A percentile compares a stretch with the other conserved stretches of the same genome.
These are phyloP conservation scores for Macrobrachium nipponense DNA, from an alignment of 1,140 invertebrate genomes.

Conservation along the genomic window DNA sequence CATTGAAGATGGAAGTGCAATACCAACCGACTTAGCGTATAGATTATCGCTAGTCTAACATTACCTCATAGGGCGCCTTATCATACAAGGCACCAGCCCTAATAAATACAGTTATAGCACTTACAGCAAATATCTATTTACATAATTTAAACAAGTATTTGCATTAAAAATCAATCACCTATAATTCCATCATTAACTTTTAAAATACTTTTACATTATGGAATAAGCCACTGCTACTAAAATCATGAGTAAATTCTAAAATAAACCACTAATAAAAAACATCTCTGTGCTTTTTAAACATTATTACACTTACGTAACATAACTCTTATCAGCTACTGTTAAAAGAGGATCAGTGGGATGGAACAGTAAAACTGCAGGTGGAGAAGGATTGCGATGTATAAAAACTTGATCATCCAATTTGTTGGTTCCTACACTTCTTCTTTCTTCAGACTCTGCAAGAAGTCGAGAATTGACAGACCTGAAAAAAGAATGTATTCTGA, in stretches of 20 bases:
- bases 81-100: no score
- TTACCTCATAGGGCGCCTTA: no score
- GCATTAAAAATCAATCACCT: no score
- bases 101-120: no score
- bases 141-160: no score
- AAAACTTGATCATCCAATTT: slow-evolving; percentile 86
- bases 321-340: slow-evolving; percentile 86
- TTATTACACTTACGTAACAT: slow-evolving; percentile 76
- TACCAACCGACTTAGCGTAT: no score
- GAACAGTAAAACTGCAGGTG: slow-evolving; percentile 83
- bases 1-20: no score
- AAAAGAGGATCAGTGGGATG: slow-evolving; percentile 91
- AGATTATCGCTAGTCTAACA: no score
- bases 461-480: slow-evolving; percentile 63
- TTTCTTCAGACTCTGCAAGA: slow-evolving; percentile 72
- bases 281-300: neutral
- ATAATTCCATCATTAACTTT: no score
- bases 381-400: slow-evolving; percentile 81
- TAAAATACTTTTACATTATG: no score
- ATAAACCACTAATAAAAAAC: neutral
- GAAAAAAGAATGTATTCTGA: neutral
- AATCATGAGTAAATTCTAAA: neutral
- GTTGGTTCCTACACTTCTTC: slow-evolving; percentile 70
- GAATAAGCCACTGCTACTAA: no score
- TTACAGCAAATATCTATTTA: no score